Evolutionary conservation across 2,113 vertebrate genomes (phyloP), one percentile per base, ranked within the genome.

Genomic region (Ciconia maguari): DNA sequence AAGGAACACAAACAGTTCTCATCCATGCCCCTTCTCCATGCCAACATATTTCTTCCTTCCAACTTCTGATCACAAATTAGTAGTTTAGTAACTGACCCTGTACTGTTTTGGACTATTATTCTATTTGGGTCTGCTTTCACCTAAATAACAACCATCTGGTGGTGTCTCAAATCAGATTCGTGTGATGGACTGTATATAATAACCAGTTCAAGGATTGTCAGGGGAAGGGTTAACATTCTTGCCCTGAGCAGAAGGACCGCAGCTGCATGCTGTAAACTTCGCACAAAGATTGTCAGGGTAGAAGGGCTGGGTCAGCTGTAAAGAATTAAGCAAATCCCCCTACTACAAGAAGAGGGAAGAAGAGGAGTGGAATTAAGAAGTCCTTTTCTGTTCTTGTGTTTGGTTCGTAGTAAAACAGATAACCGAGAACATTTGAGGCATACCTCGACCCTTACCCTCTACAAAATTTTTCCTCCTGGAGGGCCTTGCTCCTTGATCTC

Each of bases 221-320:
- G 89, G 89, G 95, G 87, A 97, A 96, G 94, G 95, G 94, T 97
- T 97, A 96, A 96, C 84, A 90, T 94, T 95, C 84, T 74, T 97
- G 94, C 93, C 96, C 93, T 34, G 89, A 96, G 94, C 94, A 96
- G 93, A 89, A 96, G 96, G 91, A 85, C 91, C 0, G 0, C 96
- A 97, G 96, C 95, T 97, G 96, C 91, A 95, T 66, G 94, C 93
- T 0, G 60, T 97, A 97, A 97, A 95, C 93, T 79, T 94, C 16
- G 61, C 75, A 87, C 81, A 95, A 87, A 91, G 81, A 80, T 54
- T 95, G 93, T 94, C 95, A 95, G 91, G 91, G 61, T 89, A 55
- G 93, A 96, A 95, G 89, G 87, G 61, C 66, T 93, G 91, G 95
- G 84, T 97, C 95, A 95, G 89, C 93, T 96, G 96, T 93, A 95